Conservation (phyloP, 1,140 invertebrate genomes). For the Drosophila melanica region DNA sequence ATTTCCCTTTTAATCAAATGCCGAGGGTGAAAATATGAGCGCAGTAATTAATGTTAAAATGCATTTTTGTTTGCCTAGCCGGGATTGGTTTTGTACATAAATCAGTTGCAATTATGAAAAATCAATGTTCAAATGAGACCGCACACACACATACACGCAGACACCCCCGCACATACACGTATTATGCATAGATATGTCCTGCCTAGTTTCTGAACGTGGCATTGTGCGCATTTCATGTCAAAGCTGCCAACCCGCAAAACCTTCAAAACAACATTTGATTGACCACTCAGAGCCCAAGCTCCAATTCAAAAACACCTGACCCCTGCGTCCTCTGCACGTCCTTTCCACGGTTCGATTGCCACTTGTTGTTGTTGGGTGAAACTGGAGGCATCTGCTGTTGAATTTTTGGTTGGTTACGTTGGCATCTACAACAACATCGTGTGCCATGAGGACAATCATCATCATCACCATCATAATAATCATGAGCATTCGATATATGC, state of each 20-base stretch:
- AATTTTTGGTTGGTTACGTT: conserved; percentile 14
- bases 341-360: conserved; percentile 19
- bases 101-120: neutral
- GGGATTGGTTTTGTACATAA: neutral
- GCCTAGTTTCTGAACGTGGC: conserved; percentile 1
- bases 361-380: conserved; percentile 35
- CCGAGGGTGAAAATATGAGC: neutral
- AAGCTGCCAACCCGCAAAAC: conserved; percentile 58
- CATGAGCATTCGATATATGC: conserved; percentile 32
- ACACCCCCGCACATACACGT: neutral
- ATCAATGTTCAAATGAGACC: conserved; percentile 5
- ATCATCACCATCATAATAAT: conserved; percentile 6
- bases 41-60: neutral
- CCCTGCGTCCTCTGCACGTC: neutral
- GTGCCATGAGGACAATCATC: neutral
- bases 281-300: conserved; percentile 58
- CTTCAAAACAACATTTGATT: conserved; percentile 78
- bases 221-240: conserved; percentile 36
- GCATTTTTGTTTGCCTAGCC: neutral
- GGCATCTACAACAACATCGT: conserved; percentile 10
- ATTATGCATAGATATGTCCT: neutral
- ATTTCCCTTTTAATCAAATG: no score
- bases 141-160: neutral
- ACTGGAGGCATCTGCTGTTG: conserved; percentile 10
- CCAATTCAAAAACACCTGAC: neutral